Conservation (phyloP, 2,888 invertebrate genomes). For the Bellardia pandia region DNA sequence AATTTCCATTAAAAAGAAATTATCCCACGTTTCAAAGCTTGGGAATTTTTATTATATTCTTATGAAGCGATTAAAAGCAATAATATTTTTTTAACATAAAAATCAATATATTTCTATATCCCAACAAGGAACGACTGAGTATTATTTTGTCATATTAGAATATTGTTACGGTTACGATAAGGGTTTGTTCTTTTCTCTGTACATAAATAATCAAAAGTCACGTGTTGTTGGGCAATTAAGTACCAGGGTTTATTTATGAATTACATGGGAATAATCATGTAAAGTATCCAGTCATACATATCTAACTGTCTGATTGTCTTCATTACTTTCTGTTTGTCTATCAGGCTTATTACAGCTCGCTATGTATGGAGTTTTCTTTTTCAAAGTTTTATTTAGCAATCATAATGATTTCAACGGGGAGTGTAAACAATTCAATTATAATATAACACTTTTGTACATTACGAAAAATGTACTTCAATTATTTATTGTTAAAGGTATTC, state of each 20-base stretch:
- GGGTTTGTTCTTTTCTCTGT: constrained; percentile 18
- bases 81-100: constrained; percentile 5
- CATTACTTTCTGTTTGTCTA: neutral
- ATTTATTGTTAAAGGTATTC: constrained; percentile 4
- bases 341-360: neutral
- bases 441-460: constrained; percentile 50
- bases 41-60: constrained; percentile 45
- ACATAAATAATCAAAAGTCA: constrained; percentile 64
- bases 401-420: constrained; percentile 7
- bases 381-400: neutral
- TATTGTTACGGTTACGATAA: constrained; percentile 18
- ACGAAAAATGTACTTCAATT: constrained; percentile 1
- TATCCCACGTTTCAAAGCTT: constrained; percentile 56
- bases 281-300: constrained; percentile 6
- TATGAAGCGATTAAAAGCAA: constrained; percentile 32
- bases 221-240: constrained; percentile 66
- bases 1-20: constrained; percentile 20
- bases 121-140: neutral
- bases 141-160: neutral
- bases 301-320: neutral
- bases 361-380: neutral
- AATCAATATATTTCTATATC: constrained; percentile 58
- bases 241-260: constrained; percentile 38
- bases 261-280: constrained; percentile 65
- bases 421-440: constrained; percentile 62